phyloP scores from a whole-genome alignment of 2,113 vertebrate genomes.

The Nothobranchius furzeri region DNA sequence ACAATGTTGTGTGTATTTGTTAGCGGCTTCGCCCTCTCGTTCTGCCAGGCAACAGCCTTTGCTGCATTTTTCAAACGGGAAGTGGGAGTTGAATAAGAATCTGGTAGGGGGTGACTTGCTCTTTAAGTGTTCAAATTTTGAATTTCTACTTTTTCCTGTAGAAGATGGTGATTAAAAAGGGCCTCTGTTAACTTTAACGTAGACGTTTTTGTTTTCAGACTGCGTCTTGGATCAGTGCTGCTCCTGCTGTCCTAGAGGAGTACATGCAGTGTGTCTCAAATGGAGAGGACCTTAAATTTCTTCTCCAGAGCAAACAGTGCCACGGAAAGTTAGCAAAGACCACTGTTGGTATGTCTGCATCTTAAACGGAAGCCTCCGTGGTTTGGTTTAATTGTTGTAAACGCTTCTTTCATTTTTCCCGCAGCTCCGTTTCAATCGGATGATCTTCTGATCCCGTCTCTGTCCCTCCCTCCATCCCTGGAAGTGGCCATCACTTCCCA shows the following conservation, averaged over 20 bases:
- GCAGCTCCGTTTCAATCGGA: slow-evolving; percentile 70
- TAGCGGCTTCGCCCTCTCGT: too few species aligned
- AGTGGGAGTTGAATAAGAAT: too few species aligned
- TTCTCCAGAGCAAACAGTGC: slow-evolving; percentile 78
- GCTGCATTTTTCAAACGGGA: too few species aligned
- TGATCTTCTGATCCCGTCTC: slow-evolving; percentile 70
- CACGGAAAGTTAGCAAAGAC: slow-evolving; percentile 75
- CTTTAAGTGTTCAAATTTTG: too few species aligned
- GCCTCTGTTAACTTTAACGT: neutral
- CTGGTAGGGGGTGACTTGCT: too few species aligned
- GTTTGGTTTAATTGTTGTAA: neutral
- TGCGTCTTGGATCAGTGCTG: slow-evolving; percentile 74
- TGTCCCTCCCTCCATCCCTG: slow-evolving; percentile 72
- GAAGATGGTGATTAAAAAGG: too few species aligned
- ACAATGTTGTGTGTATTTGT: too few species aligned
- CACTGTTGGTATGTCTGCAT: slow-evolving; percentile 55
- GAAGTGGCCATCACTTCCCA: slow-evolving; percentile 74
- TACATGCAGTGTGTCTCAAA: slow-evolving; percentile 79
- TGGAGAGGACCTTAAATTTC: slow-evolving; percentile 73
- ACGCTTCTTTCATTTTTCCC: neutral
- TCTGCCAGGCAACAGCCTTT: too few species aligned
- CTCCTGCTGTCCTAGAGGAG: slow-evolving; percentile 74
- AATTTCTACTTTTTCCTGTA: too few species aligned
- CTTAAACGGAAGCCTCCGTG: neutral
- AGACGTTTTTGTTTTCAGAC: slow-evolving; percentile 50